Evolutionary conservation across 2,888 invertebrate species (phyloP).

Genomic region (Rhagium mordax): DNA sequence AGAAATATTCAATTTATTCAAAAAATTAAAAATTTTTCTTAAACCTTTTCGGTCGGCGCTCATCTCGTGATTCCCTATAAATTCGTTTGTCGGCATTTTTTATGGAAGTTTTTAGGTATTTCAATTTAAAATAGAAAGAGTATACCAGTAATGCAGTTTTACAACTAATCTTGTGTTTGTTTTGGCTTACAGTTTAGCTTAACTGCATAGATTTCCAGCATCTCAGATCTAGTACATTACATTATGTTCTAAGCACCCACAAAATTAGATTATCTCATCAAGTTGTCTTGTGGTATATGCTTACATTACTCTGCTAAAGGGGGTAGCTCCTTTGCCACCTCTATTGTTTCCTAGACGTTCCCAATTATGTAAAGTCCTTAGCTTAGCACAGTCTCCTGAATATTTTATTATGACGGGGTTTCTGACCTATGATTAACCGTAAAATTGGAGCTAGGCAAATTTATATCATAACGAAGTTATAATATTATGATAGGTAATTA

Average conservation of each 20-base stretch:
- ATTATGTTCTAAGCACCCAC: constrained; percentile 9
- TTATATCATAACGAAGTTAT: background rate
- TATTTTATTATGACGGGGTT: background rate
- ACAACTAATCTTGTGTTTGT: no score
- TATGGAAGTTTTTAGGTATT: no score
- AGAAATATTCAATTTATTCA: no score
- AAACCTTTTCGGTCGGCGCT: no score
- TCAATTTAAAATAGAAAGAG: no score
- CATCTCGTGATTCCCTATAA: no score
- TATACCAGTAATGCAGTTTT: no score
- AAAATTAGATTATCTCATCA: constrained; percentile 16
- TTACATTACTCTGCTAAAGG: background rate
- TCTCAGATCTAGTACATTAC: constrained; percentile 7
- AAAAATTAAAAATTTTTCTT: no score
- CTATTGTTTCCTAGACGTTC: background rate
- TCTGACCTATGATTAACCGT: background rate
- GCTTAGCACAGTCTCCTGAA: background rate
- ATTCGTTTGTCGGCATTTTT: no score
- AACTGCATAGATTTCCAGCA: background rate
- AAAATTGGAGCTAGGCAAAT: background rate
- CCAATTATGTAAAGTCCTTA: background rate
- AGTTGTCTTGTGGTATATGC: background rate
- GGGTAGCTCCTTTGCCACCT: background rate
- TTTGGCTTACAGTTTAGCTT: background rate
- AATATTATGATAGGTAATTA: background rate